phyloP scores from a whole-genome alignment of 2,888 invertebrate genomes.

The Copidosoma aretas region DNA sequence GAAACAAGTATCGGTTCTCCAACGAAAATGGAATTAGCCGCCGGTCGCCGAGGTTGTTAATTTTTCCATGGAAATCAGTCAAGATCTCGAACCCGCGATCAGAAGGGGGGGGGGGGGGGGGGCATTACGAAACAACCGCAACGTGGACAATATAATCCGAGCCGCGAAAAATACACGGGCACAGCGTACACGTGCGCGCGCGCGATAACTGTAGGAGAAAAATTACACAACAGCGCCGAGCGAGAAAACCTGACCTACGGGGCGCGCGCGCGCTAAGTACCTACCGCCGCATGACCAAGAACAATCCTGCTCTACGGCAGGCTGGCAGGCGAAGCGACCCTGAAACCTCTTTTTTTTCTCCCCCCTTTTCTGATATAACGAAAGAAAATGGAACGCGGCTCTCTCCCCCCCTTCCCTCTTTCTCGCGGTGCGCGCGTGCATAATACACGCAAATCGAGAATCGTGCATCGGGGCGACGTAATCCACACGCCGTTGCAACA shows the following conservation, averaged over 20 bases:
- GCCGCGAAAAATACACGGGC: slow-evolving; percentile 12
- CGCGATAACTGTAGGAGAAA: neutral
- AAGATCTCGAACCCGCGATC: neutral
- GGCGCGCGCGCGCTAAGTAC: neutral
- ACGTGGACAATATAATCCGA: slow-evolving; percentile 16
- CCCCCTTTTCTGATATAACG: slow-evolving; percentile 22
- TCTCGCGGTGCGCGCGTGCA: neutral
- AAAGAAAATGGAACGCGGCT: slow-evolving; percentile 26
- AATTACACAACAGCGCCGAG: slow-evolving; percentile 27
- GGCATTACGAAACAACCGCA: slow-evolving; percentile 16
- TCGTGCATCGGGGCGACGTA: slow-evolving; percentile 34
- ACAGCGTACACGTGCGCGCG: too few species aligned
- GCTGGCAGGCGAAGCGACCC: slow-evolving; percentile 15
- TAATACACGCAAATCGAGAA: slow-evolving; percentile 19
- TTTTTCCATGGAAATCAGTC: slow-evolving; percentile 29
- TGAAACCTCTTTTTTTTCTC: slow-evolving; percentile 30
- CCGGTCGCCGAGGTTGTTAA: slow-evolving; percentile 26
- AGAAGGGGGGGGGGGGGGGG: neutral
- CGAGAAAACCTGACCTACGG: slow-evolving; percentile 33
- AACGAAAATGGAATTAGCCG: slow-evolving; percentile 17
- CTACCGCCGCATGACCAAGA: slow-evolving; percentile 19
- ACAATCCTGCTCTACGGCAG: slow-evolving; percentile 7
- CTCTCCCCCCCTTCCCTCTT: neutral
- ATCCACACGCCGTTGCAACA: neutral
- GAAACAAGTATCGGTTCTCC: neutral